Evolutionary conservation across 2,113 vertebrate genomes (phyloP), one percentile per base, ranked within the genome.

Genomic region (Ciconia stormi): DNA sequence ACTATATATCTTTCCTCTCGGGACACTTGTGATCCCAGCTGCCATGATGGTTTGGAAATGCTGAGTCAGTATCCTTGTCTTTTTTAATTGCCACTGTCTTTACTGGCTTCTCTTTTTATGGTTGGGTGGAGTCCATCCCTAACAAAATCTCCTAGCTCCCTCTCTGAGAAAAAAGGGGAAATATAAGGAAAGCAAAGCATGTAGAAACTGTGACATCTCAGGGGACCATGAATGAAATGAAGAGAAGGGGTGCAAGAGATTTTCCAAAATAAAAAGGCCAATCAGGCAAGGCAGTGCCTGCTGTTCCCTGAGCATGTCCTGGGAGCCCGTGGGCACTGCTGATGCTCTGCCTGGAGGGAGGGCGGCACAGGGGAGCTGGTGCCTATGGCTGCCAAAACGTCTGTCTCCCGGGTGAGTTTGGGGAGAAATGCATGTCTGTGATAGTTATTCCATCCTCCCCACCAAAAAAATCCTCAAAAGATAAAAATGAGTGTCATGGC

Each of bases 301-400:
- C 36, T 73, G 6, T 25, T 65, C 16, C n/a, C 22, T 73, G 36
- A 73, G 20, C 14, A 8, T 16, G 13, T 66, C 27, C 22, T 49
- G 36, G 42, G 11, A 63, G 11, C 11, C 20, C 1, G 0, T 26
- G n/a, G 26, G 16, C 27, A 32, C 3, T 3, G 4, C 21, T 66
- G 21, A 8, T 81, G 7, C 29, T 91, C 16, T 47, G 11, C 16
- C 19, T 73, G 27, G 40, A 62, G 19, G 19, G 27, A 77, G 6
- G 10, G 2, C n/a, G 23, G 26, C 5, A 22, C 17, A 42, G 34
- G 16, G 19, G 7, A 65, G 2, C 25, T 65, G 40, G 11, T 86
- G 38, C 9, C 50, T 0, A 2, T 9, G 15, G 6, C 25, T 76
- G 16, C 22, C 30, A 36, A 12, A 69, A 52, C 10, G 9, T 61